Conservation (phyloP, 1,140 invertebrate genomes). For the Pseudomyrmex sp. region DNA sequence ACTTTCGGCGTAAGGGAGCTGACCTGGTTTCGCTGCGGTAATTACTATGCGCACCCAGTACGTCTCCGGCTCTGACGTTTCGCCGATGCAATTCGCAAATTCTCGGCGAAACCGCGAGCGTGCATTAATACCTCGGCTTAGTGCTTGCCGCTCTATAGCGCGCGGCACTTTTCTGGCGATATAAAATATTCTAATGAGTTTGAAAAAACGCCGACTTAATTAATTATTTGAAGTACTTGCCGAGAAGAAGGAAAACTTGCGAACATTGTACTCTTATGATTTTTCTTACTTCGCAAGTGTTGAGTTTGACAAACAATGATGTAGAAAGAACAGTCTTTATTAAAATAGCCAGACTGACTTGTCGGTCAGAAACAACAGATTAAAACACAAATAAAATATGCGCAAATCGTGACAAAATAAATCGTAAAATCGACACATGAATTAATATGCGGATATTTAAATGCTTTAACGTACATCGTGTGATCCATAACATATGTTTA, state of each 20-base stretch:
- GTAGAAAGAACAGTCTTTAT: too few relatives aligned
- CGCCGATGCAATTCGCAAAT: conserved; percentile 55
- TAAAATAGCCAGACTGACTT: too few relatives aligned
- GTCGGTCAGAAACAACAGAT: too few relatives aligned
- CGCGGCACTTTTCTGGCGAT: conserved; percentile 18
- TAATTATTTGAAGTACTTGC: background rate
- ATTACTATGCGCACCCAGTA: conserved; percentile 47
- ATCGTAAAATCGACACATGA: too few relatives aligned
- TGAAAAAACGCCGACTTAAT: background rate
- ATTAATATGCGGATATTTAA: too few relatives aligned
- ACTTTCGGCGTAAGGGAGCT: conserved; percentile 43
- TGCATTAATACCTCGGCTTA: conserved; percentile 25
- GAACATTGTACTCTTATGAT: background rate
- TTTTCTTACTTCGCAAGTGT: background rate
- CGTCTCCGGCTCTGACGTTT: conserved; percentile 53
- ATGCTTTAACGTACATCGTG: too few relatives aligned
- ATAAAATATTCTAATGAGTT: background rate
- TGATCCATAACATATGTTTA: too few relatives aligned
- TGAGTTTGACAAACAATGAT: too few relatives aligned
- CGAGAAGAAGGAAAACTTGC: background rate
- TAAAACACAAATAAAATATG: too few relatives aligned
- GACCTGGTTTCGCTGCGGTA: conserved; percentile 55
- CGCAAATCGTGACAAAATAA: too few relatives aligned
- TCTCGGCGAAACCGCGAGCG: conserved; percentile 19
- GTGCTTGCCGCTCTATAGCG: conserved; percentile 1